Evolutionary conservation across 2,888 invertebrate genomes (phyloP), one percentile per base, ranked within the genome.

Genomic region (Phoenoteleia sp.): DNA sequence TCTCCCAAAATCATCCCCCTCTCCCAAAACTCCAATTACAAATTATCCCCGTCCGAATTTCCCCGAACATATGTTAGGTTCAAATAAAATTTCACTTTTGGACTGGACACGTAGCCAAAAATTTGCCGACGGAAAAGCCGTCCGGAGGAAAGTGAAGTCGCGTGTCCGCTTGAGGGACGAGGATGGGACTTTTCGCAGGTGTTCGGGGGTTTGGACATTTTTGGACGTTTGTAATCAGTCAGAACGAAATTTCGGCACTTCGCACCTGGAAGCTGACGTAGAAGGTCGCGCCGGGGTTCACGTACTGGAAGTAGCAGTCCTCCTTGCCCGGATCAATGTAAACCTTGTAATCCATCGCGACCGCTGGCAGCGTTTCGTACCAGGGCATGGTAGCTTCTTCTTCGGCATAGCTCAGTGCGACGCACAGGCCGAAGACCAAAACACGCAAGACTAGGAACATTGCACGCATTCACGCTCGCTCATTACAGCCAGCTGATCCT

Each of bases 261-360:
- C 60, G 29, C 94, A 98, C 99, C 96, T 98, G 98, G 94, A 98
- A 98, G 89, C 98, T 98, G 84, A 98, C 98, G 94, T 98, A 98
- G 93, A 99, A 97, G 81, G 98, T 98, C 21, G 98, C 98, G 69
- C 98, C 98, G 74, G 97, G 96, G 91, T 98, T 97, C 80, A 98
- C 98, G 94, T 97, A 98, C 95, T 99, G 99, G 94, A 96, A 98
- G 94, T 98, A 99, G 94, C 99, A 99, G 92, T 99, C 99, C 94
- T 99, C 98, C 92, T 96, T 97, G 76, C 98, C 98, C n/a, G 98
- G 97, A 91, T 98, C 98, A 85, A 99, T 96, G 94, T 98, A 97
- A 36, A 99, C 97, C 94, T 98, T 98, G 93, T 99, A 99, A 93
- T 99, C 99, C 97, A 98, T 98, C 1, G 98, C 98, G 33, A 98